Percentiles rank a stretch among this genome's conserved stretches.
Conservation (phyloP, 1,140 invertebrate species). For the Galleria mellonella region DNA sequence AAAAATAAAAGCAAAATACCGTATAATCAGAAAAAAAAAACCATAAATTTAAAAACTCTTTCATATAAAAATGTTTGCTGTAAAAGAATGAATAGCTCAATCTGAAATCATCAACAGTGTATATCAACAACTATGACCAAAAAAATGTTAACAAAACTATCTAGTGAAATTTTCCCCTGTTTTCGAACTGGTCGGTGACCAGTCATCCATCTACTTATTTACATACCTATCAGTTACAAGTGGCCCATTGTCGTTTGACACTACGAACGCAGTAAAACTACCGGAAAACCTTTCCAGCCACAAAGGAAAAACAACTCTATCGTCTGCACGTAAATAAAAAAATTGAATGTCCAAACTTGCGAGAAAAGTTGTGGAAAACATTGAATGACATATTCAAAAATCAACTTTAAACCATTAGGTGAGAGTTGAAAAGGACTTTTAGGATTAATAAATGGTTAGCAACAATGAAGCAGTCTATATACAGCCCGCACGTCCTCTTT, state of each 20-base stretch:
- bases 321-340: no score
- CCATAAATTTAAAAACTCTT: no score
- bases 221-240: conserved; percentile 66
- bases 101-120: no score
- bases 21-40: no score
- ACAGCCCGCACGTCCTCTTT: conserved; percentile 70
- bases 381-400: conserved; percentile 17
- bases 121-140: no score
- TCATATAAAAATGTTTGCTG: no score
- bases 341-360: no score
- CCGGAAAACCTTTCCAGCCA: conserved; percentile 21
- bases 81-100: no score
- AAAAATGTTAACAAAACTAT: no score
- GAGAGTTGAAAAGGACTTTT: conserved; percentile 13
- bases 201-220: conserved; percentile 66
- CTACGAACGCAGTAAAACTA: conserved; percentile 45
- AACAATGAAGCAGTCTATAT: conserved; percentile 58
- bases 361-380: conserved; percentile 21
- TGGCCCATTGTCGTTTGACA: conserved; percentile 60
- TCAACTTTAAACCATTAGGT: conserved; percentile 11
- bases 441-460: conserved; percentile 19
- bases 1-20: no score
- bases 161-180: background rate
- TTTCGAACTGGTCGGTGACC: conserved; percentile 54
- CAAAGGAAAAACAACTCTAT: no score